Percentiles rank a stretch among this genome's conserved stretches.
phyloP scores from a whole-genome alignment of 2,797 vertebrate species.

The Cetoscarus ocellatus region DNA sequence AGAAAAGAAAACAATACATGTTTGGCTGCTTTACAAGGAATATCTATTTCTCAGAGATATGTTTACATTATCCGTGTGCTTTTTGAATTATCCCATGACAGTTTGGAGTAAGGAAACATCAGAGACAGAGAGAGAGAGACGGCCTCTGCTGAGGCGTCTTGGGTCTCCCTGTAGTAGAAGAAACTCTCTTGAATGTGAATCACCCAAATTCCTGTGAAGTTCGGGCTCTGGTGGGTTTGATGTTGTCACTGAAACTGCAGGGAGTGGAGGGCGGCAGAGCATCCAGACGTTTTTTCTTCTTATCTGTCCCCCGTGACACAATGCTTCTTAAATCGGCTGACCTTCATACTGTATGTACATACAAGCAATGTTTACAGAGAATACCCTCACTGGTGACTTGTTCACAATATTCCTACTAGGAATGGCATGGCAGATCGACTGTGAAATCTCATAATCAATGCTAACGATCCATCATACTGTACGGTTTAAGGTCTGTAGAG shows the following conservation, averaged over 20 bases:
- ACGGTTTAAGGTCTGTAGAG: conserved; percentile 34
- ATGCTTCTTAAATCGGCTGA: conserved; percentile 73
- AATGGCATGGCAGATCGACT: conserved; percentile 66
- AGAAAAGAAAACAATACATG: conserved; percentile 82
- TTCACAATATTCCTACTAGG: conserved; percentile 63
- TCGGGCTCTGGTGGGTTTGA: conserved; percentile 66
- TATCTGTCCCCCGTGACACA: conserved; percentile 51
- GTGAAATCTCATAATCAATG: conserved; percentile 54
- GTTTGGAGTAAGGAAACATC: conserved; percentile 54
- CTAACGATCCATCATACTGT: conserved; percentile 51
- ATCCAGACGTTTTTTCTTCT: conserved; percentile 64
- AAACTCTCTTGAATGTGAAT: conserved; percentile 64
- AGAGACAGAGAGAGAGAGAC: conserved; percentile 51
- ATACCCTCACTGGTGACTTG: conserved; percentile 68
- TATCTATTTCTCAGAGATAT: conserved; percentile 77
- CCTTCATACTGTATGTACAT: conserved; percentile 81
- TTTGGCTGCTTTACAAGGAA: conserved; percentile 86
- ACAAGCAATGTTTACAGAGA: conserved; percentile 81
- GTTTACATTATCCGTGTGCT: conserved; percentile 77
- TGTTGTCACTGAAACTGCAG: conserved; percentile 52
- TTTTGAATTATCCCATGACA: conserved; percentile 71
- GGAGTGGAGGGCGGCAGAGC: conserved; percentile 33
- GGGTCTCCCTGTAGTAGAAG: conserved; percentile 46
- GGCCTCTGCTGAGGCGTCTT: conserved; percentile 56
- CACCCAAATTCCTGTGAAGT: conserved; percentile 62